phyloP scores from a whole-genome alignment of 64 coral and sea anemone species.

The Cladopsammia gracilis region DNA sequence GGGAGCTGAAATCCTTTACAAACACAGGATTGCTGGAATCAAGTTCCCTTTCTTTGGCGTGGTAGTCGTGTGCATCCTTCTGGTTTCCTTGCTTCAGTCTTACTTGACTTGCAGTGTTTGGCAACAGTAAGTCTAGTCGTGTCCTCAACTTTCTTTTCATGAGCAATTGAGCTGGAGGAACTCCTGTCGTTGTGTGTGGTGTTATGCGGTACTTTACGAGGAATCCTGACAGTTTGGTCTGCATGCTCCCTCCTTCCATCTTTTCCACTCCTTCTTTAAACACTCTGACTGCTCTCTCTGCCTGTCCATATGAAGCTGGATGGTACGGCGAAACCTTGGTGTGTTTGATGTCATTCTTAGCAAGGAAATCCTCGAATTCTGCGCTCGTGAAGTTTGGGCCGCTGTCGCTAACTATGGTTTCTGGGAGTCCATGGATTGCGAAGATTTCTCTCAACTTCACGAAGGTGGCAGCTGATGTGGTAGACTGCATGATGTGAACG shows the following conservation, averaged over 20 bases:
- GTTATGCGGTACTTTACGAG: slow-evolving; percentile 34
- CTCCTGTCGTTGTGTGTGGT: slow-evolving; percentile 58
- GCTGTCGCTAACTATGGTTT: slow-evolving; percentile 9
- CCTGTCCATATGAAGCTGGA: slow-evolving; percentile 53
- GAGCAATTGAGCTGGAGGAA: slow-evolving; percentile 44
- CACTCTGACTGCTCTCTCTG: slow-evolving; percentile 11
- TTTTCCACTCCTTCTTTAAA: slow-evolving; percentile 59
- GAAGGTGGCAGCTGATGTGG: slow-evolving; percentile 2
- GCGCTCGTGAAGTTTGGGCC: slow-evolving; percentile 40
- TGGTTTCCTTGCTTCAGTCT: slow-evolving; percentile 8
- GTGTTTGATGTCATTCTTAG: slow-evolving; percentile 30
- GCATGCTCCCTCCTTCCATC: slow-evolving; percentile 16
- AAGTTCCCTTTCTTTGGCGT: slow-evolving; percentile 45
- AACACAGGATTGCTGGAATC: slow-evolving; percentile 27
- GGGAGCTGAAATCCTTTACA: slow-evolving; percentile 40
- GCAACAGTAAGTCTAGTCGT: slow-evolving; percentile 16
- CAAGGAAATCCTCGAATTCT: slow-evolving; percentile 44
- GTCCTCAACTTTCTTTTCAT: slow-evolving; percentile 38
- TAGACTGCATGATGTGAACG: neutral
- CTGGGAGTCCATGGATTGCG: slow-evolving; percentile 7
- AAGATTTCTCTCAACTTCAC: slow-evolving; percentile 19
- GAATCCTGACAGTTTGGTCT: slow-evolving; percentile 24
- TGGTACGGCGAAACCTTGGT: slow-evolving; percentile 47
- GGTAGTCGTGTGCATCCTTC: slow-evolving; percentile 36
- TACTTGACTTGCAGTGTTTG: slow-evolving; percentile 20